Conservation (phyloP, 2,888 invertebrate species). For the Caenorhabditis afra region DNA sequence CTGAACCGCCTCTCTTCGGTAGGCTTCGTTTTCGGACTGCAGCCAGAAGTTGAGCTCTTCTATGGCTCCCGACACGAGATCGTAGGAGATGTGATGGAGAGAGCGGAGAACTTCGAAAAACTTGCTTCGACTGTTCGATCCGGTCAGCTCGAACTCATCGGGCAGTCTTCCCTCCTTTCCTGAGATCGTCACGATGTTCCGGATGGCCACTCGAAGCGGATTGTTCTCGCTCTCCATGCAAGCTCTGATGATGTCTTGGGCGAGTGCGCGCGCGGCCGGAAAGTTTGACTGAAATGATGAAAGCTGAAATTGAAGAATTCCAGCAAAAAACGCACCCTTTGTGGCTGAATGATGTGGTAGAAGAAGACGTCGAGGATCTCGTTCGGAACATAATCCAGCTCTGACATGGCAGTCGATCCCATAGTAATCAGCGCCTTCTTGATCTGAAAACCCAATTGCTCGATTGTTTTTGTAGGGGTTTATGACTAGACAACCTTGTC, state of each 20-base stretch:
- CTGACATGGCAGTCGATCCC: conserved; percentile 12
- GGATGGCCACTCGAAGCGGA: conserved; percentile 19
- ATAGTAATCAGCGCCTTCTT: conserved; percentile 16
- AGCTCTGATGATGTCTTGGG: conserved; percentile 19
- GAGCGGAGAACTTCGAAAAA: conserved; percentile 53
- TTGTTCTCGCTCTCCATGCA: conserved; percentile 22
- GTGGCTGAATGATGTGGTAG: conserved; percentile 61
- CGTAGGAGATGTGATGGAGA: conserved; percentile 42
- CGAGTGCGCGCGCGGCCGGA: conserved; percentile 16
- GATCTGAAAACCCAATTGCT: conserved; percentile 23
- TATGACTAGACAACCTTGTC: background rate
- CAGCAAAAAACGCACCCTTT: conserved; percentile 45
- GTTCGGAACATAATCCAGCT: conserved; percentile 51
- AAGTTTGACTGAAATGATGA: conserved; percentile 22
- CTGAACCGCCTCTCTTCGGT: conserved; percentile 34
- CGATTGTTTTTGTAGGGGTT: background rate
- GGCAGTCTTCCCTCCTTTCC: conserved; percentile 57
- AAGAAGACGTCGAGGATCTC: conserved; percentile 64
- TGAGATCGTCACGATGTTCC: conserved; percentile 9
- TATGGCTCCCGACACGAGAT: conserved; percentile 45
- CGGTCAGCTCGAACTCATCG: conserved; percentile 55
- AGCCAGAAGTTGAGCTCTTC: conserved; percentile 45
- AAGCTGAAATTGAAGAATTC: background rate
- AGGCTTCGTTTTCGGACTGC: conserved; percentile 30
- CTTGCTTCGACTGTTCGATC: conserved; percentile 44